Evolutionary conservation across 2,797 vertebrate species (phyloP), one percentile per base, ranked within the genome.

Genomic region (Microcaecilia unicolor): DNA sequence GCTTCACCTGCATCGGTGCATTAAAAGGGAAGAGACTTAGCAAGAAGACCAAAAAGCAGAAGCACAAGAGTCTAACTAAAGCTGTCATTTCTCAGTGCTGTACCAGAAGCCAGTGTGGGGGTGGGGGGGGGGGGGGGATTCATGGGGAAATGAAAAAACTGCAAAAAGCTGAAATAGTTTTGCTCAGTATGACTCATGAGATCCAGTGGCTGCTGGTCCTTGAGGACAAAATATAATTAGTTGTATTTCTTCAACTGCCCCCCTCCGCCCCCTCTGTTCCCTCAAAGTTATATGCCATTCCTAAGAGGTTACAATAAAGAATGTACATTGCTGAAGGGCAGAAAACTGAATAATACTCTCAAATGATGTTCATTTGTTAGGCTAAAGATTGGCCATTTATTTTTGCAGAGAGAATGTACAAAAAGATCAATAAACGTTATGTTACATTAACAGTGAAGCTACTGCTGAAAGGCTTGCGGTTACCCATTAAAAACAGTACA

Each of bases 371-470:
- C 19, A 9, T 34, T 44, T 25, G 9, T 22, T 48, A 29, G 2
- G 2, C 21, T 19, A 24, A 41, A 13, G 12, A 45, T 35, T 33
- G 41, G 18, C 19, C 15, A 21, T 41, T 37, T 34, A 10, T 14
- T 29, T 48, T 40, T 30, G 17, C 12, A 28, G 9, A 11, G 10
- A 20, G 4, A 25, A 34, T 25, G 12, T 22, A 20, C 12, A 6
- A 46, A n/a, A 42, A 54, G 44, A 39, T 42, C 47, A 50, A 46
- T 18, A 28, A 11, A 18, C 36, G 23, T 51, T 53, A 37, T 28
- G 25, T 34, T 34, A 51, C 38, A 38, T 33, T 51, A 41, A 29
- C 15, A 26, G 15, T 10, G 29, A 15, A 28, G 44, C 14, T 41
- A 44, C 13, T 32, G 18, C 25, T 40, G 22, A 23, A 21, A 35